A percentile compares a stretch with the other conserved stretches of the same genome.
phyloP scores from a whole-genome alignment of 2,113 vertebrate genomes.

The Leiothrix lutea region DNA sequence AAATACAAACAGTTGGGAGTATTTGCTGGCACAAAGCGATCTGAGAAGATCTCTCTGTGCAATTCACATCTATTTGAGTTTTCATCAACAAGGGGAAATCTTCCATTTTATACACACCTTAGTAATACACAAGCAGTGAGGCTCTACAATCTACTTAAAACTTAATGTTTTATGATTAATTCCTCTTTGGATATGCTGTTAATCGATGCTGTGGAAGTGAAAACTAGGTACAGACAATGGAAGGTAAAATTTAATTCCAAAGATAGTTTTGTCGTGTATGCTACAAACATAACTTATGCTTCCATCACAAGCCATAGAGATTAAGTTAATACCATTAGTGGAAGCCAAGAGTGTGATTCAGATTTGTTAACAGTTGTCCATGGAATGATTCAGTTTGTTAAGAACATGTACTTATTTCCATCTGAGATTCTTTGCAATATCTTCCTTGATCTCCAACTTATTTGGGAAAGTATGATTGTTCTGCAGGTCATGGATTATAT shows the following conservation, averaged over 20 bases:
- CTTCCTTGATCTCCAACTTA: background rate
- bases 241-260: background rate
- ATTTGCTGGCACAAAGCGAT: background rate
- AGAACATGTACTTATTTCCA: background rate
- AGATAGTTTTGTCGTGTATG: background rate
- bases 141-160: background rate
- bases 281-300: background rate
- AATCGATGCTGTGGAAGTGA: background rate
- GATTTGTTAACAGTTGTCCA: background rate
- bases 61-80: background rate
- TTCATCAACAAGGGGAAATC: background rate
- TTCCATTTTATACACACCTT: background rate
- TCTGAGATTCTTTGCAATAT: background rate
- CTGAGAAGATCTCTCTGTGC: background rate
- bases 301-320: background rate
- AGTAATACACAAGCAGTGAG: background rate
- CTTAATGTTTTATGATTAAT: background rate
- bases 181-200: background rate
- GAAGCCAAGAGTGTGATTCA: background rate
- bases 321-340: background rate
- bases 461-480: background rate
- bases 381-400: background rate
- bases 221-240: background rate
- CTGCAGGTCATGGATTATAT: fast-evolving
- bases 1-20: background rate